phyloP scores from a whole-genome alignment of 2,888 invertebrate species.

The Cepaea hortensis region DNA sequence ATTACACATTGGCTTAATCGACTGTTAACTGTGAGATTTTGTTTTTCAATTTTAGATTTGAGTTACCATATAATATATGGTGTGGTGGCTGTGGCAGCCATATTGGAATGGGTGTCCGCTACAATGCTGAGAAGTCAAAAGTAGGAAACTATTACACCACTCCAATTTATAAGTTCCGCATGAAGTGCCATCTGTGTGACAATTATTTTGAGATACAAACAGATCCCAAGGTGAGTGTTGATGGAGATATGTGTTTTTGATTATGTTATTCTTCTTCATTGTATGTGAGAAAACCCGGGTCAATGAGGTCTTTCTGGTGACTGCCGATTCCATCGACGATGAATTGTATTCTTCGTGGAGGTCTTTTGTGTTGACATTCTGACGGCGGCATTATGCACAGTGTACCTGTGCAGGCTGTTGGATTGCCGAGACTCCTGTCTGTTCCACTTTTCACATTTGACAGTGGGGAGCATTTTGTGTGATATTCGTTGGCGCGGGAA shows the following conservation, averaged over 20 bases:
- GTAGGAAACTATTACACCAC: constrained; percentile 98
- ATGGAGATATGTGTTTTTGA: background rate
- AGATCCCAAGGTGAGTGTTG: constrained; percentile 88
- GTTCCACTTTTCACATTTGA: too few species aligned
- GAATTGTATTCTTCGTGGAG: too few species aligned
- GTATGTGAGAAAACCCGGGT: too few species aligned
- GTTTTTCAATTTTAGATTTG: constrained; percentile 81
- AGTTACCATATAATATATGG: constrained; percentile 99
- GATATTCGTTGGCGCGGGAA: too few species aligned
- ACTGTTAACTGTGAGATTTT: background rate
- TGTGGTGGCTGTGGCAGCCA: constrained; percentile 98
- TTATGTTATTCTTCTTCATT: background rate
- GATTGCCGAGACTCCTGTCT: too few species aligned
- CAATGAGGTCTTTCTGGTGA: too few species aligned
- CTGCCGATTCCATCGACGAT: too few species aligned
- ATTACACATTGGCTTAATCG: too few species aligned
- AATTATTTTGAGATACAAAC: constrained; percentile 98
- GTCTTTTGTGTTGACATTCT: too few species aligned
- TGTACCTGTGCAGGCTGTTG: too few species aligned
- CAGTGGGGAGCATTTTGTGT: too few species aligned
- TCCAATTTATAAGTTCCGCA: constrained; percentile 96
- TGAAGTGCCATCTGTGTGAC: constrained; percentile 99
- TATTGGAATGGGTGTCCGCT: constrained; percentile 99
- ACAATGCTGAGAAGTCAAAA: constrained; percentile 83
- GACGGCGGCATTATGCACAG: too few species aligned